Conservation (phyloP, 2,113 vertebrate genomes). For the Seriola aureovittata region DNA sequence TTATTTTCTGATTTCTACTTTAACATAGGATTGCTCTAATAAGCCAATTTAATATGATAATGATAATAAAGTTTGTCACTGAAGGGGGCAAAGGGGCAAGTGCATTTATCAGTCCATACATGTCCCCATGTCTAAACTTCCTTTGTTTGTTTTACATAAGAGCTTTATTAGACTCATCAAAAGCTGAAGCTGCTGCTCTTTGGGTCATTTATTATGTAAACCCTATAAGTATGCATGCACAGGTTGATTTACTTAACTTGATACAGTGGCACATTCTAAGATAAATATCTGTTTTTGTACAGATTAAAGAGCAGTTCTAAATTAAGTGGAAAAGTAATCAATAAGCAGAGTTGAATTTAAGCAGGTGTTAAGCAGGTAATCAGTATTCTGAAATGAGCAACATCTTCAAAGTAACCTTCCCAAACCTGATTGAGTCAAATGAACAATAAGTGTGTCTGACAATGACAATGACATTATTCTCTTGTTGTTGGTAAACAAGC, state of each 20-base stretch:
- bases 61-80: too few species aligned
- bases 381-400: conserved; percentile 76
- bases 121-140: background rate
- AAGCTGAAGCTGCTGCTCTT: background rate
- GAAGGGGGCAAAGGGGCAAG: too few species aligned
- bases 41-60: too few species aligned
- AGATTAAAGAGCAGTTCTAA: conserved; percentile 44
- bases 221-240: background rate
- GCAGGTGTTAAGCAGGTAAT: conserved; percentile 72
- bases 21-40: too few species aligned
- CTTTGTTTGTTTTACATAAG: background rate
- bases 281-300: conserved; percentile 41
- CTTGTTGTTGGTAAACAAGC: conserved; percentile 77
- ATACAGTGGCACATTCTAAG: background rate
- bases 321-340: conserved; percentile 60
- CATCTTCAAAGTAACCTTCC: conserved; percentile 79
- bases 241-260: conserved; percentile 24
- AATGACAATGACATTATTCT: conserved; percentile 77
- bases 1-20: background rate
- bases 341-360: conserved; percentile 61
- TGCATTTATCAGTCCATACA: background rate
- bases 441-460: conserved; percentile 77
- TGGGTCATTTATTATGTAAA: conserved; percentile 12
- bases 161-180: background rate
- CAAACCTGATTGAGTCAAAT: conserved; percentile 78